Percentiles rank a stretch among this genome's conserved stretches.
phyloP scores from a whole-genome alignment of 2,797 vertebrate genomes.

The Microhierax caerulescens region DNA sequence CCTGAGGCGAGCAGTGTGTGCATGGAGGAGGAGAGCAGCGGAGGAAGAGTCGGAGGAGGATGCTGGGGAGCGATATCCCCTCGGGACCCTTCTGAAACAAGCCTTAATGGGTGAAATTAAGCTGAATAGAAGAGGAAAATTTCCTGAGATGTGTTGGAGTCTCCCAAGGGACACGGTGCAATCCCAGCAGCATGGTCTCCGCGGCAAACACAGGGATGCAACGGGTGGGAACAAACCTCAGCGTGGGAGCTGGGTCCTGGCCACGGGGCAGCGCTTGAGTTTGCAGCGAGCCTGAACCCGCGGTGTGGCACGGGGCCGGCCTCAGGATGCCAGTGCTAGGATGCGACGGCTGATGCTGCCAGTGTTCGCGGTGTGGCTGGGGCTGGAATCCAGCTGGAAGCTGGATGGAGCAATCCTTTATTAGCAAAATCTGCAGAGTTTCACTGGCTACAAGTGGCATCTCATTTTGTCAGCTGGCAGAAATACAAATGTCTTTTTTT shows the following conservation, averaged over 20 bases:
- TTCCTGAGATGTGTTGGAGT: not conserved
- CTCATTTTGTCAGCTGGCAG: conserved; percentile 24
- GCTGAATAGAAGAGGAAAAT: not conserved
- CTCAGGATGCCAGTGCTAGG: not conserved
- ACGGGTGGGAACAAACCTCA: not conserved
- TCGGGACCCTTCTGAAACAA: not conserved
- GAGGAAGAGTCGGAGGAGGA: conserved; percentile 1
- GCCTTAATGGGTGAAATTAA: conserved; percentile 45
- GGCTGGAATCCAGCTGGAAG: conserved; percentile 59
- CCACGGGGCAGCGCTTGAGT: rapidly evolving
- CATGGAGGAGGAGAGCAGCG: rapidly evolving
- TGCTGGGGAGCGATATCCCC: not conserved
- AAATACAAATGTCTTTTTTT: not conserved
- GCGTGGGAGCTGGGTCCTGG: not conserved
- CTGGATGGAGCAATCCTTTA: not conserved
- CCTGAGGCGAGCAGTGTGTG: rapidly evolving
- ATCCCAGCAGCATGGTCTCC: not conserved
- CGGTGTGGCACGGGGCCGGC: not conserved
- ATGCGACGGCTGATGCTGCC: not conserved
- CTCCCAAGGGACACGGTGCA: not conserved
- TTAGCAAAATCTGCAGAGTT: conserved; percentile 63
- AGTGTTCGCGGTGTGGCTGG: not conserved
- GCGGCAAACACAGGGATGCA: not conserved
- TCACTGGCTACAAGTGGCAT: conserved; percentile 20
- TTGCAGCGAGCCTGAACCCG: not conserved